Evolutionary conservation across 2,797 vertebrate genomes (phyloP).

Genomic region (Margarornis squamiger): DNA sequence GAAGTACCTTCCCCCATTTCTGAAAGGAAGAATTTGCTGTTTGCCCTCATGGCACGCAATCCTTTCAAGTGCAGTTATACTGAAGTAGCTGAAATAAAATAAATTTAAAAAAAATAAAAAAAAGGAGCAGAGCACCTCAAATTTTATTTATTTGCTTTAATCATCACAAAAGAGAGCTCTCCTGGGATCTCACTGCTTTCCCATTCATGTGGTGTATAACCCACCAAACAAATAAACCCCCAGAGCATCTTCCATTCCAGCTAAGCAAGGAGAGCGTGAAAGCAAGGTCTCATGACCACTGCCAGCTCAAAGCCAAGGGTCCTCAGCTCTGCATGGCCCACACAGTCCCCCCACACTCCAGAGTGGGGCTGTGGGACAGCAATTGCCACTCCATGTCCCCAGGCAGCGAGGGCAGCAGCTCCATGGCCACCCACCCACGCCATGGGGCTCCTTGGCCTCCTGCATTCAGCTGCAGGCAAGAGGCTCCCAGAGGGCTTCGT

Average conservation of each 20-base stretch:
- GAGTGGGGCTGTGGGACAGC: neutral
- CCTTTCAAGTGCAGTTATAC: constrained; percentile 15
- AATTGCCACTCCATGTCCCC: neutral
- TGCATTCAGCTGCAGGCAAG: neutral
- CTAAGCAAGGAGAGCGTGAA: neutral
- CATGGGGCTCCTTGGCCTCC: neutral
- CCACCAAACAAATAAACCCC: neutral
- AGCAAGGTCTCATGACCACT: neutral
- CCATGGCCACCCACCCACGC: neutral
- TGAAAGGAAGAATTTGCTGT: constrained; percentile 4
- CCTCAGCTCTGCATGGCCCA: neutral
- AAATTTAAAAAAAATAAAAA: neutral
- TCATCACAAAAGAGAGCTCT: neutral
- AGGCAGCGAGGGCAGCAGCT: neutral
- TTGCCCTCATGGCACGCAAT: neutral
- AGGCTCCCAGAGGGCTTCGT: neutral
- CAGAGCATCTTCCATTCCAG: neutral
- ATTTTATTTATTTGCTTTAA: constrained; percentile 11
- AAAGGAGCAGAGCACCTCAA: neutral
- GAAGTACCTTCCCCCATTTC: neutral
- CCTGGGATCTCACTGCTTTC: neutral
- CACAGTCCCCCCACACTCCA: no score
- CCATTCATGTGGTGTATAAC: neutral
- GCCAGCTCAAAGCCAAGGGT: neutral
- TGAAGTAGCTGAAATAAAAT: neutral